Conservation (phyloP, 2,888 invertebrate species). For the Muschampia plurimacula region DNA sequence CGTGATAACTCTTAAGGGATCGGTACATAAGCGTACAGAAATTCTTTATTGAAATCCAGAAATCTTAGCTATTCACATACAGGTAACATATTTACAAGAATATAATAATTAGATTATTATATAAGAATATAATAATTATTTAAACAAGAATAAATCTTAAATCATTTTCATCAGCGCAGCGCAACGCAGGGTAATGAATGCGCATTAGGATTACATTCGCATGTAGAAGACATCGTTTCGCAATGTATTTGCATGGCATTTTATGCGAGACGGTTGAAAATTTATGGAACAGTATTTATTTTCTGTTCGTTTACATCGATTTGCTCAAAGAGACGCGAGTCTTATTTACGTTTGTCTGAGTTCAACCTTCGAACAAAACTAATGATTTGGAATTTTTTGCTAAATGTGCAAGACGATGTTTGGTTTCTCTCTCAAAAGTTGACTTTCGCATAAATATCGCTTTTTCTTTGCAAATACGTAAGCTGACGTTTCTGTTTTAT, state of each 20-base stretch:
- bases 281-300: constrained; percentile 32
- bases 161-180: neutral
- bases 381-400: constrained; percentile 33
- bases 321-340: constrained; percentile 30
- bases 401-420: constrained; percentile 22
- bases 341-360: constrained; percentile 35
- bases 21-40: no score
- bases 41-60: no score
- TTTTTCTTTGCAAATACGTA: constrained; percentile 16
- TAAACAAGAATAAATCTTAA: neutral
- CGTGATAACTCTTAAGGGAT: no score
- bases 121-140: neutral
- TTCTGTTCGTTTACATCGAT: constrained; percentile 35
- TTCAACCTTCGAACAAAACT: constrained; percentile 27
- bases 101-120: neutral
- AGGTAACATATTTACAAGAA: no score
- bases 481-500: constrained; percentile 21
- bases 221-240: constrained; percentile 2
- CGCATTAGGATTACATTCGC: neutral
- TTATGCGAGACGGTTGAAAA: constrained; percentile 20
- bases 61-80: no score
- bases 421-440: constrained; percentile 21
- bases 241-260: constrained; percentile 19
- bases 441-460: constrained; percentile 6
- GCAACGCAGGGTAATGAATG: neutral